These are phyloP conservation scores for Onychomys arenicola DNA, from an alignment of 2,797 vertebrate species.

Conservation along the genomic window DNA sequence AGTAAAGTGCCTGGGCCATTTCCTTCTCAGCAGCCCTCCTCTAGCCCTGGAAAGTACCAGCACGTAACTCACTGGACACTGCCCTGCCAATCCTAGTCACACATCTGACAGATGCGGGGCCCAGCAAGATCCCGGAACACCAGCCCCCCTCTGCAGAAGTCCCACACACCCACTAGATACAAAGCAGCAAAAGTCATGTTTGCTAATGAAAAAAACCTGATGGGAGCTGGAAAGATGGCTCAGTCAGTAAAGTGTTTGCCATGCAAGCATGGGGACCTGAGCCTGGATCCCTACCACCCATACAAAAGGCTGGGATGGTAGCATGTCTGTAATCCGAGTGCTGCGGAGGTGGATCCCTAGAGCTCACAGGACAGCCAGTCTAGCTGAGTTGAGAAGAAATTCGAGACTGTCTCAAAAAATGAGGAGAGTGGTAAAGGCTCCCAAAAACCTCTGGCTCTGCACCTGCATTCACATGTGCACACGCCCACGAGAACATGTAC, in stretches of 20 bases:
- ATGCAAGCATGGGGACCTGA: neutral
- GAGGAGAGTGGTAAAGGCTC: neutral
- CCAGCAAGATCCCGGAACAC: neutral
- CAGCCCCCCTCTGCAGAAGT: fast-evolving
- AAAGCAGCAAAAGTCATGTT: neutral
- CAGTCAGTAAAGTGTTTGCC: neutral
- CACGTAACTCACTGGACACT: neutral
- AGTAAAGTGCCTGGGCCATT: neutral
- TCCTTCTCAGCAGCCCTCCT: neutral
- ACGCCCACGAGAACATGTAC: neutral
- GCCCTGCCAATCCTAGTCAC: fast-evolving
- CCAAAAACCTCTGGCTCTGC: neutral
- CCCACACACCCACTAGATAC: neutral
- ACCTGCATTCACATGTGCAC: neutral
- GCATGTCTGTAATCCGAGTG: neutral
- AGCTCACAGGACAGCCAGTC: neutral
- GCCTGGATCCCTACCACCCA: neutral
- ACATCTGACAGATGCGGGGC: neutral
- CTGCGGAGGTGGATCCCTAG: neutral
- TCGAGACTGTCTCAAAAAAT: neutral
- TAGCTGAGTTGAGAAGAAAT: neutral
- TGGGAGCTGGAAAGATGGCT: neutral
- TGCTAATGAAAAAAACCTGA: neutral
- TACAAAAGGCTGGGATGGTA: neutral
- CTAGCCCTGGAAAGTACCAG: neutral